phyloP scores from a whole-genome alignment of 2,113 vertebrate genomes.

The Todiramphus chloris region DNA sequence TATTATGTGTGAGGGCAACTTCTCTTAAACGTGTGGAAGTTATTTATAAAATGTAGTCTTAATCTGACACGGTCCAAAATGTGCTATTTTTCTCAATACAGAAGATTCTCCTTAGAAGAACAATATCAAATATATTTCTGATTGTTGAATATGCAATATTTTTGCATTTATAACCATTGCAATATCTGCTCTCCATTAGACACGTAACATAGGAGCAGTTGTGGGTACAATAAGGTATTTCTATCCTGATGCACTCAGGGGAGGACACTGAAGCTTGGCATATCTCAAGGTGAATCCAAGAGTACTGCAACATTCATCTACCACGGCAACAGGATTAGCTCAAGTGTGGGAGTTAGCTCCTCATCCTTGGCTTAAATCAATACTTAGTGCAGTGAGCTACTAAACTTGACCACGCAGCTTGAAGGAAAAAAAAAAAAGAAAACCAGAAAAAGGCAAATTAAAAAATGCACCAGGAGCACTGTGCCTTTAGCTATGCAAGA shows the following conservation, averaged over 20 bases:
- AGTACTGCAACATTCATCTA: not conserved
- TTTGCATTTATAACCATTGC: not conserved
- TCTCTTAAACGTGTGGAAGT: not conserved
- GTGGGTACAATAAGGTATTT: not conserved
- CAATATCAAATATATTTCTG: not conserved
- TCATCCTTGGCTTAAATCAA: not conserved
- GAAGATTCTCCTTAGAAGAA: not conserved
- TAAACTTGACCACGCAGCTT: not conserved
- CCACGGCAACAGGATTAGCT: not conserved
- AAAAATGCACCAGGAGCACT: not conserved
- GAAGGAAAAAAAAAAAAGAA: not conserved
- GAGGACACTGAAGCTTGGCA: not conserved
- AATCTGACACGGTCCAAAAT: not conserved
- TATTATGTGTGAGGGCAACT: not conserved
- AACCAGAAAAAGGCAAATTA: not conserved
- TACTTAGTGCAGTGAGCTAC: not conserved
- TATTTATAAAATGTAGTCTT: not conserved
- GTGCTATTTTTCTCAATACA: not conserved
- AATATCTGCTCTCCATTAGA: not conserved
- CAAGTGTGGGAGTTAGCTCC: not conserved
- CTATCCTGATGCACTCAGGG: not conserved
- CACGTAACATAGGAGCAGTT: not conserved
- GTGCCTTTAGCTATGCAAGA: not conserved
- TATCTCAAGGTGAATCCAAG: not conserved
- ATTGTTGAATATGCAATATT: not conserved